A percentile compares a stretch with the other conserved stretches of the same genome.
Conservation (phyloP, 2,888 invertebrate genomes). For the Ditula angustiorana region DNA sequence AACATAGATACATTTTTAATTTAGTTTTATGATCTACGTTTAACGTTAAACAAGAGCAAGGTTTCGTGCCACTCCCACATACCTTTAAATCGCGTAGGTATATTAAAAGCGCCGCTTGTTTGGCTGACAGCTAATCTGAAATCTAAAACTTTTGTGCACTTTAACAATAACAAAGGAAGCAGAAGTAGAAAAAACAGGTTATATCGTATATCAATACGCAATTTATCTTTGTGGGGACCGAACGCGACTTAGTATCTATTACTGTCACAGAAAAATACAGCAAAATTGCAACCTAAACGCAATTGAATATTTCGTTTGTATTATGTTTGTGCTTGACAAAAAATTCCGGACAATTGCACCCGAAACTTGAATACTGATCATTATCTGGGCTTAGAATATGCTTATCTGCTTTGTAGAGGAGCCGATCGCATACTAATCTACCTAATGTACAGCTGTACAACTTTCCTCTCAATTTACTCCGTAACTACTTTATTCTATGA, state of each 20-base stretch:
- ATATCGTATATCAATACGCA: constrained; percentile 79
- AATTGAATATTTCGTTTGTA: constrained; percentile 74
- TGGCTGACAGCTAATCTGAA: constrained; percentile 60
- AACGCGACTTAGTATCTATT: constrained; percentile 74
- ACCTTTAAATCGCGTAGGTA: background rate
- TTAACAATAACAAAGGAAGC: constrained; percentile 51
- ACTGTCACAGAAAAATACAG: constrained; percentile 66
- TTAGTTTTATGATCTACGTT: background rate
- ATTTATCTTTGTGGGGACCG: constrained; percentile 74
- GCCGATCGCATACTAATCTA: constrained; percentile 73
- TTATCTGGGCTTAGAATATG: constrained; percentile 73
- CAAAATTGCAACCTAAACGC: constrained; percentile 76
- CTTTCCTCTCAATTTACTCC: constrained; percentile 73
- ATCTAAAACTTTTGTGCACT: constrained; percentile 62
- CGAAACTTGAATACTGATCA: constrained; percentile 81
- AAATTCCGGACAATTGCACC: constrained; percentile 74
- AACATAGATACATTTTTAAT: too few relatives aligned
- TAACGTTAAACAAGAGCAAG: too few relatives aligned
- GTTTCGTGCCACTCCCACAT: background rate
- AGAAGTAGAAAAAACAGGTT: constrained; percentile 71
- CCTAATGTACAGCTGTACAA: constrained; percentile 67
- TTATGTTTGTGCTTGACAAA: constrained; percentile 63
- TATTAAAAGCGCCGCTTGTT: constrained; percentile 28
- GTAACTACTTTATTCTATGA: constrained; percentile 47
- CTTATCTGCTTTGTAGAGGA: constrained; percentile 75